Evolutionary conservation across 2,113 vertebrate genomes (phyloP).

Genomic region (Perca fluviatilis): DNA sequence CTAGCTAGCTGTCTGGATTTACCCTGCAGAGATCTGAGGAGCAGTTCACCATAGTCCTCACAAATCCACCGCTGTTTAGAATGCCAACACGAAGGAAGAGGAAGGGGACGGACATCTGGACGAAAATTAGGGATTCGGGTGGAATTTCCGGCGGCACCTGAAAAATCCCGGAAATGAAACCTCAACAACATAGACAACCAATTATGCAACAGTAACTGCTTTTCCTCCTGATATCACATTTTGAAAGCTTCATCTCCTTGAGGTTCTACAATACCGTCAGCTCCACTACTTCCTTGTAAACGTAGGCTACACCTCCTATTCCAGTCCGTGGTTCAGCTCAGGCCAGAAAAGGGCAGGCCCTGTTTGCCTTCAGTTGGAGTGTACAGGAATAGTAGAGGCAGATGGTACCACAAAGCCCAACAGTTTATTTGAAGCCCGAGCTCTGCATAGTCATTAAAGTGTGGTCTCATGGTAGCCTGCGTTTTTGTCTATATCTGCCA

Average conservation of each 20-base stretch:
- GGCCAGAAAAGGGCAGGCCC: slow-evolving; percentile 45
- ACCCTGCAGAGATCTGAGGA: no score
- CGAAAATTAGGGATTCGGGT: no score
- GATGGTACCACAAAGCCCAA: slow-evolving; percentile 67
- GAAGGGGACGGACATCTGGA: no score
- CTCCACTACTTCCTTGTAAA: slow-evolving; percentile 8
- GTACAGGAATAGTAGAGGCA: slow-evolving; percentile 66
- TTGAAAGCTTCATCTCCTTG: not conserved
- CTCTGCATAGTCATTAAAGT: slow-evolving; percentile 77
- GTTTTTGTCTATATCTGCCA: slow-evolving; percentile 73
- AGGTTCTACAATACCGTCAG: not conserved
- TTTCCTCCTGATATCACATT: not conserved
- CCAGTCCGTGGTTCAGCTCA: slow-evolving; percentile 10
- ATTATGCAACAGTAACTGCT: not conserved
- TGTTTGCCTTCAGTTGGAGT: slow-evolving; percentile 28
- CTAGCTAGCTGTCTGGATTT: no score
- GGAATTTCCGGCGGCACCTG: no score
- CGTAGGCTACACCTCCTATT: not conserved
- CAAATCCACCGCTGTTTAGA: no score
- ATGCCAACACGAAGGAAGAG: no score
- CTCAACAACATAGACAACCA: no score
- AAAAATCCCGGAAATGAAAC: no score
- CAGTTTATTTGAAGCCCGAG: slow-evolving; percentile 77
- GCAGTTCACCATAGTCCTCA: no score
- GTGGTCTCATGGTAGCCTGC: slow-evolving; percentile 67